These are phyloP conservation scores for Callitettix versicolor DNA, from an alignment of 1,140 invertebrate genomes.

Conservation along the genomic window DNA sequence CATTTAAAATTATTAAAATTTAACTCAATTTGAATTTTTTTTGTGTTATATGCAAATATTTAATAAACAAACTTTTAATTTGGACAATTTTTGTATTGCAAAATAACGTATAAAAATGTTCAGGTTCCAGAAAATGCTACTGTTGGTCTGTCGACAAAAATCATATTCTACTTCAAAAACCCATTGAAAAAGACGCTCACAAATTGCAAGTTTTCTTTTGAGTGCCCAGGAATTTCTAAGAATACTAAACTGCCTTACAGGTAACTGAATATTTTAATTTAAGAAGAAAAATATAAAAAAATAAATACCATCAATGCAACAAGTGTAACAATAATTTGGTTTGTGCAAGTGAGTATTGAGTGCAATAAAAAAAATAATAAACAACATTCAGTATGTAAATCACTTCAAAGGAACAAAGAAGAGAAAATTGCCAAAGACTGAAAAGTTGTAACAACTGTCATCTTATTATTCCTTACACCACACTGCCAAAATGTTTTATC, in stretches of 20 bases:
- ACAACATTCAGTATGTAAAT: no score
- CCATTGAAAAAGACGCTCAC: constrained; percentile 49
- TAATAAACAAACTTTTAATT: no score
- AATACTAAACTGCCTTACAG: constrained; percentile 42
- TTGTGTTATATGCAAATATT: no score
- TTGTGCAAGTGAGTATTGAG: not conserved
- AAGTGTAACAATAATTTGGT: not conserved
- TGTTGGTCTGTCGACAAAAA: constrained; percentile 40
- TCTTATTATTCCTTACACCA: no score
- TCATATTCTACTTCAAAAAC: constrained; percentile 54
- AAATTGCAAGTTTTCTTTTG: constrained; percentile 52
- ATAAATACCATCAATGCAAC: not conserved
- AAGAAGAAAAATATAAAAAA: constrained; percentile 5
- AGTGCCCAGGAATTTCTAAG: constrained; percentile 50
- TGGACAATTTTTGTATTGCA: not conserved
- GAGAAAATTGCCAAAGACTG: not conserved
- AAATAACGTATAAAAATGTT: not conserved
- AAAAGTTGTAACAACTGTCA: not conserved
- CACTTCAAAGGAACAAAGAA: not conserved
- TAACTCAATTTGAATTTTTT: no score
- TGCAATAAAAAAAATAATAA: not conserved
- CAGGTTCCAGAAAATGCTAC: constrained; percentile 46
- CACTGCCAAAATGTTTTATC: no score
- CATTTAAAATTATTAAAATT: no score
- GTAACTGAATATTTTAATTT: no score